Evolutionary conservation across 1,140 invertebrate species (phyloP).

Genomic region (Tetragonula clypearis): DNA sequence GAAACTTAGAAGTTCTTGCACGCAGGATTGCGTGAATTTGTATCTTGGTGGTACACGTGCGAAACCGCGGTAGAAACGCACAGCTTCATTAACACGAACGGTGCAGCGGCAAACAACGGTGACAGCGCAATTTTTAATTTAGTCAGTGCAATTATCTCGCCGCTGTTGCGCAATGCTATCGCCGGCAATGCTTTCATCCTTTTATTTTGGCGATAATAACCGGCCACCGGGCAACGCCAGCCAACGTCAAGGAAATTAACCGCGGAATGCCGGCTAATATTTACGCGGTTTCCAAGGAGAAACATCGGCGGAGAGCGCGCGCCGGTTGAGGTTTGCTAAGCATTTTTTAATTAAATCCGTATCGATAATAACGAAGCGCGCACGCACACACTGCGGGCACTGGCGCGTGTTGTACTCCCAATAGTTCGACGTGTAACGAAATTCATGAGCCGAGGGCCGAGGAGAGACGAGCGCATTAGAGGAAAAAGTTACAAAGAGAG

Average conservation of each 20-base stretch:
- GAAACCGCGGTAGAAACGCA: too few relatives aligned
- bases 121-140: slow-evolving; percentile 60
- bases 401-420: background rate
- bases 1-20: too few relatives aligned
- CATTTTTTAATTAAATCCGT: slow-evolving; percentile 78
- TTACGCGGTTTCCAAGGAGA: slow-evolving; percentile 55
- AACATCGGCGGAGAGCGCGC: background rate
- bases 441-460: slow-evolving; percentile 5
- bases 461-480: slow-evolving; percentile 3
- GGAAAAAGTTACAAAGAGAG: slow-evolving; percentile 12
- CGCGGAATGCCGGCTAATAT: slow-evolving; percentile 75
- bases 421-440: slow-evolving; percentile 35
- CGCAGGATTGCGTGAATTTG: too few relatives aligned
- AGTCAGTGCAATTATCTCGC: slow-evolving; percentile 52
- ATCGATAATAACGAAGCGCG: slow-evolving; percentile 62
- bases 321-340: slow-evolving; percentile 66
- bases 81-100: slow-evolving; percentile 34
- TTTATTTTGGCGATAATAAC: slow-evolving; percentile 55
- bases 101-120: background rate
- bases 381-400: background rate
- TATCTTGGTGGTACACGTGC: too few relatives aligned
- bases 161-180: background rate
- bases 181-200: slow-evolving; percentile 26
- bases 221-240: slow-evolving; percentile 12
- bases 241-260: slow-evolving; percentile 73